Conservation (phyloP, 2,888 invertebrate species). For the Phasia obesa region DNA sequence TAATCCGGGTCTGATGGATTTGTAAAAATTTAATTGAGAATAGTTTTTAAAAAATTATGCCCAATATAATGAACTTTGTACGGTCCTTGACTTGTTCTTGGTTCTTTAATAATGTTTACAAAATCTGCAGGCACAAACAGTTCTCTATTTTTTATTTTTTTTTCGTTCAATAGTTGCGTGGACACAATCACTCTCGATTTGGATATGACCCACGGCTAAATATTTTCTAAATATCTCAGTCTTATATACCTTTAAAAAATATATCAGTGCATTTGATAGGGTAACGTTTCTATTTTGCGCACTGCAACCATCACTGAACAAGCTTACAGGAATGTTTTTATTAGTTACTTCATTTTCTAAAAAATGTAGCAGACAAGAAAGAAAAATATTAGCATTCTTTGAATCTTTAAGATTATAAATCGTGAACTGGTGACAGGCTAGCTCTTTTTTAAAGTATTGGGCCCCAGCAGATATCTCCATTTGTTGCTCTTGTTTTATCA, state of each 20-base stretch:
- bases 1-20: conserved; percentile 4
- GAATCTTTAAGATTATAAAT: conserved; percentile 2
- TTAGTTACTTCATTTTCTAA: no score
- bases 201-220: conserved; percentile 8
- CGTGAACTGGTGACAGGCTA: conserved; percentile 14
- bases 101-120: conserved; percentile 4
- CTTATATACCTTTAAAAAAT: not conserved
- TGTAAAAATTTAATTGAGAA: not conserved
- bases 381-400: no score
- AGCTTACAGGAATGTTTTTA: no score
- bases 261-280: no score
- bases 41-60: not conserved
- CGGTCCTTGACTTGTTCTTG: not conserved
- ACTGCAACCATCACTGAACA: conserved; percentile 16
- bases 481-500: conserved; percentile 4
- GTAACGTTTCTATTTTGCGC: conserved; percentile 24
- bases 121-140: conserved; percentile 7
- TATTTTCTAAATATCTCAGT: conserved; percentile 2
- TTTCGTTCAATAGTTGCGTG: not conserved
- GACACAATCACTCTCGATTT: conserved; percentile 14
- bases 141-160: not conserved
- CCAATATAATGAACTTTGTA: conserved; percentile 1
- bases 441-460: conserved; percentile 13
- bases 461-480: conserved; percentile 8
- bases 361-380: no score